Percentiles rank a stretch among this genome's conserved stretches.
Evolutionary conservation across 2,113 vertebrate species (phyloP).

Genomic region (Istiophorus platypterus): DNA sequence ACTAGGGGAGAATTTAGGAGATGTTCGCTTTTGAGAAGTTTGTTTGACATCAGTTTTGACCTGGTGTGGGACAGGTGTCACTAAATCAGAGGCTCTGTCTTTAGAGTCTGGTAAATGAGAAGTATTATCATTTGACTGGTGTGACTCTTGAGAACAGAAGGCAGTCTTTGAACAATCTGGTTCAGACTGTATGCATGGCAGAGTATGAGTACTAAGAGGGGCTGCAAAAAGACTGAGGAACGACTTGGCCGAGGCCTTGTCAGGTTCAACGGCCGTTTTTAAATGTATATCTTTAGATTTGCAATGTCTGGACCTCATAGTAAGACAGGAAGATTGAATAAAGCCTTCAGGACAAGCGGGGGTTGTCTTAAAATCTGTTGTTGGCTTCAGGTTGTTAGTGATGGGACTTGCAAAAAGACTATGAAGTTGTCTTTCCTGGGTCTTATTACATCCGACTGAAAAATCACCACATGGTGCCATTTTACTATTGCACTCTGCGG

Average conservation of each 20-base stretch:
- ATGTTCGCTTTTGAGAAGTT: not conserved
- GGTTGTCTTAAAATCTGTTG: conserved; percentile 31
- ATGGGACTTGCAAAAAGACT: conserved; percentile 81
- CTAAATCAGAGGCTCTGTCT: not conserved
- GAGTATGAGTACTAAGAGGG: conserved; percentile 26
- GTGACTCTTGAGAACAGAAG: not conserved
- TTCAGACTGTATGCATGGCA: not conserved
- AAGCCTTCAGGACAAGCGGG: conserved; percentile 66
- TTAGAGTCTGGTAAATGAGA: not conserved
- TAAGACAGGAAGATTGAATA: conserved; percentile 59
- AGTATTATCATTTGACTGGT: not conserved
- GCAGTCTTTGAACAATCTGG: not conserved
- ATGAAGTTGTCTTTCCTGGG: conserved; percentile 39
- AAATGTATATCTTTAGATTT: not conserved
- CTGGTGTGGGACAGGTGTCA: accelerated
- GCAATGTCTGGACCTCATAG: not conserved
- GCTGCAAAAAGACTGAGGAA: conserved; percentile 59
- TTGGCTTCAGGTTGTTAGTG: conserved; percentile 65
- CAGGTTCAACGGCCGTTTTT: not conserved
- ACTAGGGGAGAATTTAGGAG: not conserved
- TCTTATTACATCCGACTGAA: not conserved
- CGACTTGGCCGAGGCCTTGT: not conserved
- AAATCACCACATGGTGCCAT: not conserved
- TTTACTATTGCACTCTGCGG: not conserved
- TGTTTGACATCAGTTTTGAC: not conserved